These are phyloP conservation scores for Noctua janthina DNA, from an alignment of 2,888 invertebrate genomes.

Conservation along the genomic window DNA sequence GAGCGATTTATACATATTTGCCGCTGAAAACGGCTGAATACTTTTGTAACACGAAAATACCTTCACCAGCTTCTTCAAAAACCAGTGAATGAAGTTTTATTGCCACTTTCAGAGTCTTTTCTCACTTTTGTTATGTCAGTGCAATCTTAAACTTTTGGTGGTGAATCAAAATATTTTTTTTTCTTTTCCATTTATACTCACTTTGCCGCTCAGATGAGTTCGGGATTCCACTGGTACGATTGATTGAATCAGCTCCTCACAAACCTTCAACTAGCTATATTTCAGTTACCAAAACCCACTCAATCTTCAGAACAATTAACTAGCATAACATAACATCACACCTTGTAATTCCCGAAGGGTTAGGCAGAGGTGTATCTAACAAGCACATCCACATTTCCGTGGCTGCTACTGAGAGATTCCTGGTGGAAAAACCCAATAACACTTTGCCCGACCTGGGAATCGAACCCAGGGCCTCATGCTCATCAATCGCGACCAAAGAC, in stretches of 20 bases:
- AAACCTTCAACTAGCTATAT: background rate
- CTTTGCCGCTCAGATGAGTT: background rate
- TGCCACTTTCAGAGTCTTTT: background rate
- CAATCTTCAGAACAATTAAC: background rate
- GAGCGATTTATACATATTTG: conserved; percentile 13
- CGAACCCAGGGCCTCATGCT: no score
- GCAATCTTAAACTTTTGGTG: background rate
- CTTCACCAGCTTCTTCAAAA: background rate
- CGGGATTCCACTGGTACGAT: background rate
- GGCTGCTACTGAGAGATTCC: no score
- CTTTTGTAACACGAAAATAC: background rate
- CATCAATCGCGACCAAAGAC: no score
- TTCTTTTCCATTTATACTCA: background rate
- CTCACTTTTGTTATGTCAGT: background rate
- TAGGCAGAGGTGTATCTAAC: no score
- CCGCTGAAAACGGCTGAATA: background rate
- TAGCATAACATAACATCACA: no score
- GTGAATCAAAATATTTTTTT: background rate
- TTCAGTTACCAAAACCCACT: background rate
- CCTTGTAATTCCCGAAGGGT: no score
- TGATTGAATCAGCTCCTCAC: background rate
- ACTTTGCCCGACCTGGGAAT: no score
- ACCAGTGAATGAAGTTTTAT: background rate
- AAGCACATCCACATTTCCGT: no score
- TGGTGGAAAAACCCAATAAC: no score